Conservation (phyloP, 2,797 vertebrate species). For the Labeo calbasu region DNA sequence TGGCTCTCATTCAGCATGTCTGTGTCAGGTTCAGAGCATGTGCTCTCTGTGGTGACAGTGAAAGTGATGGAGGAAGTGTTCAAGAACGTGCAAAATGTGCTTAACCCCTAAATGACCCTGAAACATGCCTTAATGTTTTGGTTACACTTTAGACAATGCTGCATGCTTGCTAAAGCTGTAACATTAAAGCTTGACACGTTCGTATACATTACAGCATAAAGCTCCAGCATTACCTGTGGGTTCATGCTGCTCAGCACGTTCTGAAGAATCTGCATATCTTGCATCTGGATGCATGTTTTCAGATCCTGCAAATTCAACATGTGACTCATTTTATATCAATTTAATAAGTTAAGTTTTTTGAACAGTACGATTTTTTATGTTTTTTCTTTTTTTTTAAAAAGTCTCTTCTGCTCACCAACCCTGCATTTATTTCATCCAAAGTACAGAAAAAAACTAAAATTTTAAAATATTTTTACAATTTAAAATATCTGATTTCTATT, state of each 20-base stretch:
- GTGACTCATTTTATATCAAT: neutral
- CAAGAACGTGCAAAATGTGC: neutral
- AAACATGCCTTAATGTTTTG: neutral
- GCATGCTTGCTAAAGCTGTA: neutral
- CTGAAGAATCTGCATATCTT: slow-evolving; percentile 71
- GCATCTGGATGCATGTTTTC: slow-evolving; percentile 66
- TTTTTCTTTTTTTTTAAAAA: too few relatives aligned
- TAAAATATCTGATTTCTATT: too few relatives aligned
- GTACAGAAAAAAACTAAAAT: too few relatives aligned
- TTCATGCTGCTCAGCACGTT: slow-evolving; percentile 70
- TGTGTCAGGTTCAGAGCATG: slow-evolving; percentile 33
- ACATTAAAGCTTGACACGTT: neutral
- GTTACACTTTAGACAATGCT: neutral
- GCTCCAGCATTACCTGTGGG: slow-evolving; percentile 63
- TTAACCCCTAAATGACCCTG: neutral
- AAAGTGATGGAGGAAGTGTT: neutral
- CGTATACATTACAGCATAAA: neutral
- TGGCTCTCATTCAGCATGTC: slow-evolving; percentile 30
- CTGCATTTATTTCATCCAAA: too few relatives aligned
- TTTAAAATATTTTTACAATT: too few relatives aligned
- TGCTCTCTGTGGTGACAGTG: neutral
- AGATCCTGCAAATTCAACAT: slow-evolving; percentile 61
- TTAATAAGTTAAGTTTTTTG: too few relatives aligned
- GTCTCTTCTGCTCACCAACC: too few relatives aligned
- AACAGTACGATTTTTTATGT: too few relatives aligned